Evolutionary conservation across 2,113 vertebrate genomes (phyloP), one percentile per base, ranked within the genome.

Genomic region (Willisornis vidua): DNA sequence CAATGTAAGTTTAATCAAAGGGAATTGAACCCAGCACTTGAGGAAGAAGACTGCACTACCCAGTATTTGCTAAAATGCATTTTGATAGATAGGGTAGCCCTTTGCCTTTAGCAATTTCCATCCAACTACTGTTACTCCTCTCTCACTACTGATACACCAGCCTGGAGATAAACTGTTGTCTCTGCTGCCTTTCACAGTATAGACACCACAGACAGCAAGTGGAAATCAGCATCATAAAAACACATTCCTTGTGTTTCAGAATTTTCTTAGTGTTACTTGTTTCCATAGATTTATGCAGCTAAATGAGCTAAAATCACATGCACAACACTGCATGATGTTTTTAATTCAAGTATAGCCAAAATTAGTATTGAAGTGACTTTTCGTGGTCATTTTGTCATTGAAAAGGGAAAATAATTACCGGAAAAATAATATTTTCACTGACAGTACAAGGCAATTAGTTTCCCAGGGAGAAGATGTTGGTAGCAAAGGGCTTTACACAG

Each of bases 351-450:
- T 86, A 58, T 61, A 70, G 29, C 29, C 41, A 83, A 88, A 94
- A 84, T 58, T 54, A 59, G 48, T 74, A 17, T 8, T 9, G 37
- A 29, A 35, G 31, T 18, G 28, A 61, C 65, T 88, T 96, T 93
- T 95, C 4, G 4, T 87, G 58, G 62, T 78, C 77, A 28, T 77
- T 96, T 93, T 96, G 94, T 95, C 70, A 85, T 73, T 92, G 80
- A 87, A 97, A 97, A 94, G 54, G 55, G 83, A 96, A 97, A 98
- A 98, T 97, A 96, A 98, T 98, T 94, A 97, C 97, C 59, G 37
- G 94, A 80, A 98, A 97, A 98, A 98, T 98, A 97, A 97, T 98
- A 98, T 98, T 98, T 98, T 97, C 96, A 89, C 89, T 97, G 97
- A 97, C 95, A 97, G 97, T 97, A 82, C 49, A 95, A 87, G 92